These are phyloP conservation scores for Aphrophora alni DNA, from an alignment of 2,888 invertebrate genomes.

Conservation along the genomic window DNA sequence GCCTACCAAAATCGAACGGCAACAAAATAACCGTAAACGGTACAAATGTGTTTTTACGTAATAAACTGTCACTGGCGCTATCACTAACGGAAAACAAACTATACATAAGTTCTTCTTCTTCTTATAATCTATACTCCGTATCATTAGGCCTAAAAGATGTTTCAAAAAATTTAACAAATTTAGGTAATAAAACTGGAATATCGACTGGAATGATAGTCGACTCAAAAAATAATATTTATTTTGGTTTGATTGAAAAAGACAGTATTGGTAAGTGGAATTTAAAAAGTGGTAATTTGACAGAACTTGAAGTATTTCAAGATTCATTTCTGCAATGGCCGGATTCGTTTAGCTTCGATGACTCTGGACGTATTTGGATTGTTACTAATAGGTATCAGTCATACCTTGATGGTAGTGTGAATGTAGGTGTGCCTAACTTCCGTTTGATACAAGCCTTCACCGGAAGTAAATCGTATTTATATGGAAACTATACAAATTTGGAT, in stretches of 20 bases:
- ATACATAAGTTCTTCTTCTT: conserved; percentile 73
- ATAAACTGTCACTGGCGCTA: conserved; percentile 69
- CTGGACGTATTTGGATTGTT: conserved; percentile 70
- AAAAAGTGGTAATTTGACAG: conserved; percentile 55
- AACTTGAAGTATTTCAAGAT: conserved; percentile 68
- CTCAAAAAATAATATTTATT: conserved; percentile 70
- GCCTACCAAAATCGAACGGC: conserved; percentile 68
- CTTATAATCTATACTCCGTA: conserved; percentile 70
- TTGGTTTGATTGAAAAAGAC: conserved; percentile 71
- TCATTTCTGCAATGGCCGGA: conserved; percentile 76
- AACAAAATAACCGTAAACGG: conserved; percentile 60
- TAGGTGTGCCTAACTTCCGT: conserved; percentile 69
- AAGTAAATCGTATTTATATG: conserved; percentile 64
- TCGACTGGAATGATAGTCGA: conserved; percentile 80
- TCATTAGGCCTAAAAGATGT: conserved; percentile 61
- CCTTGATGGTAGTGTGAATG: conserved; percentile 65
- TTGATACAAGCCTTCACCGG: conserved; percentile 68
- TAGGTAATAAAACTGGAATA: conserved; percentile 70
- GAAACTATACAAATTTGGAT: neutral
- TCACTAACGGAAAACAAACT: conserved; percentile 57
- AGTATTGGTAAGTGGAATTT: conserved; percentile 74
- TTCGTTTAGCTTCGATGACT: conserved; percentile 68
- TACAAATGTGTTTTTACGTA: conserved; percentile 50
- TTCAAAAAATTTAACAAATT: conserved; percentile 31
- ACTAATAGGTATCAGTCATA: conserved; percentile 73